Base-by-base conservation (phyloP, 2,888 invertebrate species). In the Drosophila prostipennis region DNA sequence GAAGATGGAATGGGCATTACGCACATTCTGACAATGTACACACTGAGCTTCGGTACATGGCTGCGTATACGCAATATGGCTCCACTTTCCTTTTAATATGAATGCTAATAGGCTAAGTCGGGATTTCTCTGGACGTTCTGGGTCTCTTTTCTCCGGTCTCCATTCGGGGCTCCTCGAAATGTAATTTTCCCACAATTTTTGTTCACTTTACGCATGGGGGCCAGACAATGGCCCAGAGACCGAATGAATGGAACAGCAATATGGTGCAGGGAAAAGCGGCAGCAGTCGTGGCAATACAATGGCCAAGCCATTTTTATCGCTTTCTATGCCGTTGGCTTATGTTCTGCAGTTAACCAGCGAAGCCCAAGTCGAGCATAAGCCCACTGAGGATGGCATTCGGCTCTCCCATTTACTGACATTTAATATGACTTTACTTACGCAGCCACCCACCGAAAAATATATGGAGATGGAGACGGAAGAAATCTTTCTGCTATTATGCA, bases 101-200 rank as follows among this genome's bases (percentile, higher is more conserved):
- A 89, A 87, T 87, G 89, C 89, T 89, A 86, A 86, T 89, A 86
- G 85, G 80, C 87, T 81, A 84, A 85, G 89, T 80, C 84, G 79
- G 87, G 84, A 88, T 86, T 85, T 88, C 79, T 72, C 77, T 76
- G 77, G 55, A 63, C 43, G 59, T 55, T 57, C 67, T 26, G 61
- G n/a, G n/a, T n/a, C n/a, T n/a, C n/a, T n/a, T n/a, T n/a, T n/a
- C n/a, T 19, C 2, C 19, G 14, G 34, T 36, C 46, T 37, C 34
- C 19, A 29, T 48, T 16, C 8, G 16, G 26, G 40, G 29, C 43
- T 46, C 56, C 85, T 79, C 59, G 72, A 85, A 87, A 86, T 86
- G 87, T 85, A 85, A 85, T 85, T 85, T 65, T 85, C 84, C 81
- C 81, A 83, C 84, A 89, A 89, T 87, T 87, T 89, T 89, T 77